Conservation (phyloP, 2,888 invertebrate genomes). For the Allophyes oxyacanthae region DNA sequence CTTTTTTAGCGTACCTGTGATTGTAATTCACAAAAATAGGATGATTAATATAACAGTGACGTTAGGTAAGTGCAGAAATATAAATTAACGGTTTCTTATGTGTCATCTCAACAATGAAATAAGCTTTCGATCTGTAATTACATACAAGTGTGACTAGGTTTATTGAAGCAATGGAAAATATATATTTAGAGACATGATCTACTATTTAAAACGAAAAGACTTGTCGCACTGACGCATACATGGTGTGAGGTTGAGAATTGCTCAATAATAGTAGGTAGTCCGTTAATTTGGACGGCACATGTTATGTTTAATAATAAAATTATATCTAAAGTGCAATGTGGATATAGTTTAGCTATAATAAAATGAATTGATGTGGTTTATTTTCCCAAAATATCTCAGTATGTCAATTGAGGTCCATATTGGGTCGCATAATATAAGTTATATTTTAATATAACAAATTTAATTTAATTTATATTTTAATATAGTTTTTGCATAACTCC, state of each 20-base stretch:
- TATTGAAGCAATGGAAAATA: constrained; percentile 32
- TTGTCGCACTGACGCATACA: constrained; percentile 23
- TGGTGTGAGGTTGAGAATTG: constrained; percentile 22
- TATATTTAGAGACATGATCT: constrained; percentile 9
- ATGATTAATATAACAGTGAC: constrained; percentile 46
- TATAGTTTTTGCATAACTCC: no score
- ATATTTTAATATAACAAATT: no score
- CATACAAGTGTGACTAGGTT: constrained; percentile 34
- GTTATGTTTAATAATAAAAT: constrained; percentile 22
- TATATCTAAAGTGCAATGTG: constrained; percentile 30
- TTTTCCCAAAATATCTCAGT: constrained; percentile 31
- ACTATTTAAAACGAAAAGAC: constrained; percentile 19
- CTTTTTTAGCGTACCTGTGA: constrained; percentile 56
- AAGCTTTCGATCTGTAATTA: constrained; percentile 65
- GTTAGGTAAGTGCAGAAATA: constrained; percentile 35
- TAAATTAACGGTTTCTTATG: constrained; percentile 43
- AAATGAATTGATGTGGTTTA: constrained; percentile 17
- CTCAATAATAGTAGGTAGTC: constrained; percentile 25
- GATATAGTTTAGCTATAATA: constrained; percentile 20
- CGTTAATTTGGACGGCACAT: constrained; percentile 36
- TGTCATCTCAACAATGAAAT: constrained; percentile 60
- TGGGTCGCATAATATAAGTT: no score
- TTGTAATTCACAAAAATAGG: constrained; percentile 55
- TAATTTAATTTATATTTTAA: no score
- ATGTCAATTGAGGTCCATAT: constrained; percentile 1